Base-by-base conservation (phyloP, 2,797 vertebrate species). In the Smutsia temminckii region DNA sequence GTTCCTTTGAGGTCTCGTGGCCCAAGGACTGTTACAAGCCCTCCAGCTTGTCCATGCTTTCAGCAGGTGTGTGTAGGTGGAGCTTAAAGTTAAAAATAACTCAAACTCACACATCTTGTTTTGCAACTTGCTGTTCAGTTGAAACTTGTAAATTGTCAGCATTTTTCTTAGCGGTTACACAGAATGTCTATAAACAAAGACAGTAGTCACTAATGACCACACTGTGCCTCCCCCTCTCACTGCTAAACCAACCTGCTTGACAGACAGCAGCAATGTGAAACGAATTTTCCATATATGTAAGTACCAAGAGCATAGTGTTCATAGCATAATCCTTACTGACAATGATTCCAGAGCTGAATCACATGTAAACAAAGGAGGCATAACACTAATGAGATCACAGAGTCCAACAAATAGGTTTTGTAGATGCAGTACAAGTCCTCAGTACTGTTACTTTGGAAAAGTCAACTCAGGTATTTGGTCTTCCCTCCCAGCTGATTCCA, bases 81-180 rank as follows among this genome's bases (percentile, higher is more conserved):
- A 85, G 51, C 91, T 91, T 46, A 79, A 88, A 75, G 42, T 92
- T 95, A 93, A 96, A 97, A 97, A 90, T 95, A 95, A 86, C 85
- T 86, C 85, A 72, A 94, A 93, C 49, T 83, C 46, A 90, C 34
- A 79, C 51, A 61, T 78, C 49, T 49, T 85, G 64, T 83, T 63
- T 63, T 74, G 46, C 53, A 93, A 95, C 61, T 80, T 86, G 55
- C 74, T 83, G 8, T 85, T 93, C 64, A 71, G 68, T 11, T 49
- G 46, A 86, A 86, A n/a, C 51, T 84, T 53, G 91, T 72, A 94
- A 87, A 46, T 85, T 83, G 61, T 85, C 34, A 94, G 27, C 25
- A 72, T 59, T 95, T 93, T 91, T 27, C 25, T 86, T 53, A 89
- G 72, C 79, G 46, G 16, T 72, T 95, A 46, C 75, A 79, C 16